These are phyloP conservation scores for Buceros bicornis DNA, from an alignment of 2,797 vertebrate genomes.

Conservation along the genomic window DNA sequence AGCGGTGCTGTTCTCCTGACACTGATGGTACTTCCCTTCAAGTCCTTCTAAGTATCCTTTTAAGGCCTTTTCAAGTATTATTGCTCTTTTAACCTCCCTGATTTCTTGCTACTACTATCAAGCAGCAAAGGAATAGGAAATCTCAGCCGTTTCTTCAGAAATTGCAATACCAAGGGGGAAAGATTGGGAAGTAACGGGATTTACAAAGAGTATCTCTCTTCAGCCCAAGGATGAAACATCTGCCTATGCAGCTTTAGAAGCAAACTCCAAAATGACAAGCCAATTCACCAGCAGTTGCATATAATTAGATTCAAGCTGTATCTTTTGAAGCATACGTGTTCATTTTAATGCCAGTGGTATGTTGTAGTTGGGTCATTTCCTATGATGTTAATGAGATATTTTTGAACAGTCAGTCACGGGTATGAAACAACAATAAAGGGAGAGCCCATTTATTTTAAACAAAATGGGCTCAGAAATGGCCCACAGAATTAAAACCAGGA, in stretches of 20 bases:
- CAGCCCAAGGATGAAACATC: background rate
- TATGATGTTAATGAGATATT: background rate
- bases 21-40: background rate
- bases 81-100: slow-evolving; percentile 28
- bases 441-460: background rate
- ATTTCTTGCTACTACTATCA: background rate
- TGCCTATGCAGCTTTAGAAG: background rate
- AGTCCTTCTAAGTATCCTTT: slow-evolving; percentile 4
- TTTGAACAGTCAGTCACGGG: background rate
- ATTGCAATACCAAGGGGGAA: background rate
- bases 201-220: background rate
- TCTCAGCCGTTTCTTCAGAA: background rate
- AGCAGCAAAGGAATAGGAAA: background rate
- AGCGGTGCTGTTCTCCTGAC: background rate
- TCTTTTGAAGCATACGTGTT: background rate
- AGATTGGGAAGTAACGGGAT: background rate
- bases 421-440: background rate
- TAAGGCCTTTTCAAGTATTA: background rate
- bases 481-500: background rate
- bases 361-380: background rate
- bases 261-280: background rate
- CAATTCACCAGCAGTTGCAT: background rate
- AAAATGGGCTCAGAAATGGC: background rate
- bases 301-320: background rate
- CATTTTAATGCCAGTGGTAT: background rate